phyloP scores from a whole-genome alignment of 2,888 invertebrate genomes.

The Sturmia bella region DNA sequence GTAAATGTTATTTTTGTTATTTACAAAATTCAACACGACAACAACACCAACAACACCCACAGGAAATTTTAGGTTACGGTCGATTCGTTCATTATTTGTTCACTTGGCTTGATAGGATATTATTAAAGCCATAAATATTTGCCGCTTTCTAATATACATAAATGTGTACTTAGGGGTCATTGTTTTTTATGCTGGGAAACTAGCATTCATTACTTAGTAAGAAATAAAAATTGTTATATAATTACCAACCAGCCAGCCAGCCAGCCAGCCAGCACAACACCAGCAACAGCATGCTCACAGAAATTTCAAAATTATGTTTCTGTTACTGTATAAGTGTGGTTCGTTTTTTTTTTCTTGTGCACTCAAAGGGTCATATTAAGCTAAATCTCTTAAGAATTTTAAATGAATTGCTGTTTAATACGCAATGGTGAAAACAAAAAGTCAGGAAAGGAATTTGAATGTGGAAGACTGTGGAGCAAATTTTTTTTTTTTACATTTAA shows the following conservation, averaged over 20 bases:
- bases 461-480: too few species aligned
- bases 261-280: constrained; percentile 1
- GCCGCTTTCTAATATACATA: constrained; percentile 2
- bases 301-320: constrained; percentile 25
- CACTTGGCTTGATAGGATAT: background rate
- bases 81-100: constrained; percentile 15
- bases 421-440: too few species aligned
- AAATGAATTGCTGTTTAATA: too few species aligned
- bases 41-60: background rate
- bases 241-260: constrained; percentile 3
- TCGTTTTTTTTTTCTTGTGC: too few species aligned
- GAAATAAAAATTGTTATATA: constrained; percentile 40
- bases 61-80: constrained; percentile 52
- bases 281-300: constrained; percentile 7
- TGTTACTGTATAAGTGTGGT: background rate
- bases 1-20: constrained; percentile 19
- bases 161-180: constrained; percentile 48
- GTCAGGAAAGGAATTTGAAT: too few species aligned
- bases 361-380: too few species aligned
- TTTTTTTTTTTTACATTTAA: too few species aligned
- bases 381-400: too few species aligned
- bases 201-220: constrained; percentile 48
- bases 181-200: constrained; percentile 48
- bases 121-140: background rate
- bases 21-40: constrained; percentile 1